These are phyloP conservation scores for Colius striatus DNA, from an alignment of 2,113 vertebrate species.

Conservation along the genomic window DNA sequence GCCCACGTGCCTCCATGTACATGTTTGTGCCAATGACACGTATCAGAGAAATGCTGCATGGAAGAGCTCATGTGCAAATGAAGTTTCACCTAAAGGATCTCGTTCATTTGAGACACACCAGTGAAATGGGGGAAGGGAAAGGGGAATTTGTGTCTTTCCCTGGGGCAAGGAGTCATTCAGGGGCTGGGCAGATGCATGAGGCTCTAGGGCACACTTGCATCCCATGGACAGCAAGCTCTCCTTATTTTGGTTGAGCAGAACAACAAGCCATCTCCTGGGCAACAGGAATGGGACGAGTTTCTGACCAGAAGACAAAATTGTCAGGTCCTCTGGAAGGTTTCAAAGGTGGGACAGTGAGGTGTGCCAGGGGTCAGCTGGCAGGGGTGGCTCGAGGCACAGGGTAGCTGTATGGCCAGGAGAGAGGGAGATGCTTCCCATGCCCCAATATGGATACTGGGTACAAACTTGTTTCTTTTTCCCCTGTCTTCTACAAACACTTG, in stretches of 20 bases:
- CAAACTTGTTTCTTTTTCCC: background rate
- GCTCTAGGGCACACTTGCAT: background rate
- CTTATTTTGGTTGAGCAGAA: background rate
- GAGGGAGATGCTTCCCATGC: background rate
- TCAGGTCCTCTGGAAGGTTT: background rate
- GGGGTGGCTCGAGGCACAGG: background rate
- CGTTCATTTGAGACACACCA: background rate
- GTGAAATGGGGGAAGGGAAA: background rate
- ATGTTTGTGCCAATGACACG: background rate
- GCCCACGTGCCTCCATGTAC: accelerated
- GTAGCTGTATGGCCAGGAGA: background rate
- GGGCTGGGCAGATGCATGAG: background rate
- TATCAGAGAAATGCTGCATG: background rate
- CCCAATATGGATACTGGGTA: background rate
- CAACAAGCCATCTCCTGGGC: background rate
- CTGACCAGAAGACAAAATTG: background rate
- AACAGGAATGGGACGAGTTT: background rate
- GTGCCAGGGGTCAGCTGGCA: background rate
- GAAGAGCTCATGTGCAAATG: background rate
- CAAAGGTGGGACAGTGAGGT: background rate
- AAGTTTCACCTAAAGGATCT: background rate
- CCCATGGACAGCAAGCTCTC: background rate
- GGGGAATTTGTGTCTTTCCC: background rate
- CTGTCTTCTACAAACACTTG: background rate
- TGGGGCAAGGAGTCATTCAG: background rate